Evolutionary conservation across 2,888 invertebrate genomes (phyloP).

Genomic region (Drosophila falleni): DNA sequence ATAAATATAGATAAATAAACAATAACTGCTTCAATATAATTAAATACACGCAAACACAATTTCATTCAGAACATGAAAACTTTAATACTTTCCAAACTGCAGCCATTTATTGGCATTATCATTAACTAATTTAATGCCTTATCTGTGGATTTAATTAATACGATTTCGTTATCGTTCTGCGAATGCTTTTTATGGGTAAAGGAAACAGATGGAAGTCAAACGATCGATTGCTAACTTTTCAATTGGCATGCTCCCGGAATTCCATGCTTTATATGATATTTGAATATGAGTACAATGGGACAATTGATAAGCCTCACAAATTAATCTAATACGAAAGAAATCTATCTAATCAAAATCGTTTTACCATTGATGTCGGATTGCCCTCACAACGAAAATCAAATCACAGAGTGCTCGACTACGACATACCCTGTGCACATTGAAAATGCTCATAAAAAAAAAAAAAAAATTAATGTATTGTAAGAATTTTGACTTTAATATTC

Average conservation of each 20-base stretch:
- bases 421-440: not conserved
- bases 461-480: no score
- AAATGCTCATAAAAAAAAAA: not conserved
- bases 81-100: not conserved
- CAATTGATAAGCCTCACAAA: constrained; percentile 17
- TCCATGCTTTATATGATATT: constrained; percentile 6
- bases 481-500: no score
- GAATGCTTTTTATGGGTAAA: constrained; percentile 6
- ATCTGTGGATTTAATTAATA: constrained; percentile 11
- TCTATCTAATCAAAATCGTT: constrained; percentile 60
- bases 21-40: no score
- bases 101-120: not conserved
- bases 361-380: constrained; percentile 28
- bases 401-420: not conserved
- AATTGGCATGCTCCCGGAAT: constrained; percentile 27
- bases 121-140: not conserved
- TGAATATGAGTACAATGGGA: constrained; percentile 7
- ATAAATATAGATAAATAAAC: no score
- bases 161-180: constrained; percentile 1
- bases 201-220: constrained; percentile 13
- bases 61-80: not conserved
- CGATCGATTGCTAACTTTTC: not conserved
- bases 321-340: constrained; percentile 61
- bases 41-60: no score
- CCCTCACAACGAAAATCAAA: constrained; percentile 17